Evolutionary conservation across 2,113 vertebrate genomes (phyloP).

Genomic region (Fregata magnificens): DNA sequence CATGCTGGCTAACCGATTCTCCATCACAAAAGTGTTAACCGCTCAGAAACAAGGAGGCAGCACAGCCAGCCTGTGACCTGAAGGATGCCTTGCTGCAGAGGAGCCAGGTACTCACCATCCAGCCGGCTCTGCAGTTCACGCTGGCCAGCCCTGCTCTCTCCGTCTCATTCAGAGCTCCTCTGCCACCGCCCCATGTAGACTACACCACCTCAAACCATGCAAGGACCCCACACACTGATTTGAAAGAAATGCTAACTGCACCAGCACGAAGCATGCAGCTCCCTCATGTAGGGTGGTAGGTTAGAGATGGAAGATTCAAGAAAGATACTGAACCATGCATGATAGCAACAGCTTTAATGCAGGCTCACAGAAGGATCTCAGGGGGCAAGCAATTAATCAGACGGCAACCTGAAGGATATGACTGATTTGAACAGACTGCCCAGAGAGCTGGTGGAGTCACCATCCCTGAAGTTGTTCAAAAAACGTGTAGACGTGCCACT

Average conservation of each 20-base stretch:
- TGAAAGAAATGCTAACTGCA: not conserved
- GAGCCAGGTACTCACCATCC: accelerated
- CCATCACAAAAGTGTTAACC: not conserved
- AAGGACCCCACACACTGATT: accelerated
- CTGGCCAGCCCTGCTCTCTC: not conserved
- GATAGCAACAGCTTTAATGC: not conserved
- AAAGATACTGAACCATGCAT: not conserved
- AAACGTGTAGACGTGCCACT: too few species aligned
- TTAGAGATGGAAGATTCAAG: not conserved
- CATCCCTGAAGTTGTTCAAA: too few species aligned
- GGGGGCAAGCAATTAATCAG: not conserved
- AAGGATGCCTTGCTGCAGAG: not conserved
- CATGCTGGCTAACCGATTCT: not conserved
- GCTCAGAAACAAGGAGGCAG: not conserved
- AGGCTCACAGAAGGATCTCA: not conserved
- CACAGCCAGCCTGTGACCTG: not conserved
- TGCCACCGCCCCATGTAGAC: not conserved
- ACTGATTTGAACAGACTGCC: too few species aligned
- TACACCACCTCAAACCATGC: not conserved
- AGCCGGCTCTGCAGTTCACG: not conserved
- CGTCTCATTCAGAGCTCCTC: not conserved
- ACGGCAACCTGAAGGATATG: not conserved
- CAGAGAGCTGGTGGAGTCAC: too few species aligned
- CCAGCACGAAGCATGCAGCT: accelerated
- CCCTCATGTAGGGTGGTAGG: not conserved